Evolutionary conservation across 2,888 invertebrate species (phyloP), one percentile per base, ranked within the genome.

Genomic region (Pteria penguin): DNA sequence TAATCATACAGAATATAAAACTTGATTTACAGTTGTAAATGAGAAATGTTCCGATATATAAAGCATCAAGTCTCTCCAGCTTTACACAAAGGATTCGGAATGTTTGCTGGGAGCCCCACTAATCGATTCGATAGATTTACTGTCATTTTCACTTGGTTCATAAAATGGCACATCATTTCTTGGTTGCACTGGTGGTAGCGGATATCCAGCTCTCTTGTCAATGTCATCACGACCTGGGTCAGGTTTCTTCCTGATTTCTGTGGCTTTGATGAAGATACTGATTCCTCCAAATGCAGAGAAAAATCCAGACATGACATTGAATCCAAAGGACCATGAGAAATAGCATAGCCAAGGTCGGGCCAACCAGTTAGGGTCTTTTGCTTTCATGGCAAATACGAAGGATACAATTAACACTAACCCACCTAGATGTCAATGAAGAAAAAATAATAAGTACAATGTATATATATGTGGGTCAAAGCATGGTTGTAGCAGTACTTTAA

Each of bases 281-380:
- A 92, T 90, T 54, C 88, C 88, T 2, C 88, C 87, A 76, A 91
- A 91, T 22, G 91, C 82, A 2, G 86, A 83, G 72, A 89, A 85
- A 80, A 92, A 89, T 2, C 89, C 88, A 0, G 97, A 95, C 54
- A 97, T 93, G 95, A 66, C 96, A 32, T 97, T 97, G 52, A 98
- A 93, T 0, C 96, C 96, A 90, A 97, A 98, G 0, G 98, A 97
- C 97, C 97, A 98, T 2, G 98, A 98, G 82, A 98, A 95, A 93
- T 97, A 98, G 92, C 98, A 98, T 92, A 98, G 97, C 31, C 96
- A 95, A 0, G 98, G 98, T 91, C 98, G 97, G 0, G 98, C 98
- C 97, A 98, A 97, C 80, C 96, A 98, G 90, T 96, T 96, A 29
- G 97, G 95, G 8, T 95, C 95, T 92, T 97, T 97, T 2, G 96